phyloP scores from a whole-genome alignment of 2,888 invertebrate genomes.

The Heliconius sara region DNA sequence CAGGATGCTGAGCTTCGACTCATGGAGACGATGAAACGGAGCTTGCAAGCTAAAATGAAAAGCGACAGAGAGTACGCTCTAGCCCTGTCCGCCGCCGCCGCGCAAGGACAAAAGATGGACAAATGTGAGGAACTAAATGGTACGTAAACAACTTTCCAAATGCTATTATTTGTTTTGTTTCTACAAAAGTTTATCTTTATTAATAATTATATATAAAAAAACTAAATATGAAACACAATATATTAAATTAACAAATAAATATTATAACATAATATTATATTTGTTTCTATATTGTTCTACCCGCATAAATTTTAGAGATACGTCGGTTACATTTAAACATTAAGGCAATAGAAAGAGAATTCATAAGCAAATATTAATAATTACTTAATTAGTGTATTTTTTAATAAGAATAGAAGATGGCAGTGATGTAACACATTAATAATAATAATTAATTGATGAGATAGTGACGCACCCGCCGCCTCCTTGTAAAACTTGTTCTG shows the following conservation, averaged over 20 bases:
- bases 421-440: conserved; percentile 35
- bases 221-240: not conserved
- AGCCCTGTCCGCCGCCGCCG: conserved; percentile 90
- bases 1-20: conserved; percentile 97
- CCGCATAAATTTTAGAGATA: not conserved
- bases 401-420: conserved; percentile 27
- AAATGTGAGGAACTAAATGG: conserved; percentile 89
- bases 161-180: not conserved
- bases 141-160: conserved; percentile 52
- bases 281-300: conserved; percentile 7
- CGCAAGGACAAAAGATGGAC: conserved; percentile 93
- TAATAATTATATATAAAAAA: not conserved
- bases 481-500: conserved; percentile 43
- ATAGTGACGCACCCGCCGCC: conserved; percentile 34
- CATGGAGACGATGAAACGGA: conserved; percentile 95
- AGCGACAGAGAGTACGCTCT: conserved; percentile 96
- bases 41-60: conserved; percentile 93
- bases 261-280: not conserved
- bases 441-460: conserved; percentile 36
- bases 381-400: not conserved
- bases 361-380: not conserved
- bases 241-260: not conserved
- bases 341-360: not conserved
- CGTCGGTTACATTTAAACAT: conserved; percentile 4
- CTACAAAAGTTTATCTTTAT: not conserved